Conservation (phyloP, 2,888 invertebrate species). For the Stenichneumon culpator region DNA sequence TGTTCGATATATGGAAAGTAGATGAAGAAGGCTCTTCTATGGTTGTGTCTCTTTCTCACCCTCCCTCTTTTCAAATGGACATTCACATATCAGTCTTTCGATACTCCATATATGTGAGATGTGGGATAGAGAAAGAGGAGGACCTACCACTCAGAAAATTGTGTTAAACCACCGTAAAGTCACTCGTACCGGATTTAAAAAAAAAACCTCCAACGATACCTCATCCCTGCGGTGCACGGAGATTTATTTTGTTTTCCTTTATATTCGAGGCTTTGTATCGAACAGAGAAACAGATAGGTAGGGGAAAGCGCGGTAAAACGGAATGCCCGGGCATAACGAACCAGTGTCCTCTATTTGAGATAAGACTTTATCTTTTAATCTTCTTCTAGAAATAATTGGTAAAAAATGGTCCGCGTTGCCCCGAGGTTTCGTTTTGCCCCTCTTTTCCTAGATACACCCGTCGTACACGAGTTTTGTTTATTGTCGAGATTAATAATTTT, state of each 20-base stretch:
- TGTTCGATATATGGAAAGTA: constrained; percentile 60
- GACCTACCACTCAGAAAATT: constrained; percentile 27
- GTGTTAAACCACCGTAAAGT: constrained; percentile 11
- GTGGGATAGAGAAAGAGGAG: not conserved
- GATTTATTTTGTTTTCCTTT: not conserved
- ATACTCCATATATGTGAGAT: constrained; percentile 41
- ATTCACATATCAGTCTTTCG: constrained; percentile 1
- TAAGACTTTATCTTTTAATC: too few relatives aligned
- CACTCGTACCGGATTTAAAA: not conserved
- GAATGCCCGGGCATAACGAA: not conserved
- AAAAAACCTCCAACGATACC: not conserved
- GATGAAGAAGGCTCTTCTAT: constrained; percentile 38
- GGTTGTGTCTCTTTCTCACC: constrained; percentile 15
- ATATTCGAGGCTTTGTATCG: not conserved
- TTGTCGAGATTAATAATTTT: constrained; percentile 26
- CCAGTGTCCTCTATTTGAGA: not conserved
- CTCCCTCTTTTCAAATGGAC: constrained; percentile 26
- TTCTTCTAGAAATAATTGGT: too few relatives aligned
- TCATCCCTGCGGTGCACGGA: too few relatives aligned
- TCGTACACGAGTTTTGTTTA: not conserved
- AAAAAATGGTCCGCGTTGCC: too few relatives aligned
- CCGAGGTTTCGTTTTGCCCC: too few relatives aligned
- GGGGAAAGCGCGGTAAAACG: not conserved
- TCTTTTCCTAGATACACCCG: too few relatives aligned
- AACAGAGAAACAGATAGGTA: too few relatives aligned